Evolutionary conservation across 1,140 invertebrate genomes (phyloP), one percentile per base, ranked within the genome.

Genomic region (Ceratitis capitata): DNA sequence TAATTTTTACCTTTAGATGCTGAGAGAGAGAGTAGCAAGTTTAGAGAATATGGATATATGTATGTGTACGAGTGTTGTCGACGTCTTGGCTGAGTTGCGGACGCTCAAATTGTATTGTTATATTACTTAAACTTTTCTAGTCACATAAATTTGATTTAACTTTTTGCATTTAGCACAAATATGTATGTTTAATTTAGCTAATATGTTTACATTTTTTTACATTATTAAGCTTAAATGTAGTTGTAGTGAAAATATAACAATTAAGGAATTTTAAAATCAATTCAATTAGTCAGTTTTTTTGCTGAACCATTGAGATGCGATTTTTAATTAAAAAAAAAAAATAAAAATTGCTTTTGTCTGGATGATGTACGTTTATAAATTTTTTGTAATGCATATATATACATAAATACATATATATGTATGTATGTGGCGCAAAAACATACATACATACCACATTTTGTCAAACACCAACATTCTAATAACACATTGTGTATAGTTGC

Each of bases 401-500:
- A 74, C 29, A 10, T 45, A 12, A 35, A 78, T 39, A 42, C 3
- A 39, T 69, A 35, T 42, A 42, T 39, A n/a, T 45, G 39, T 10
- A 45, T 23, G 39, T 23, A n/a, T 42, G 39, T 78, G 19, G 29
- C 26, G n/a, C 12, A 78, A 78, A 45, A 78, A 45, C 69, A 78
- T 78, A 78, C 69, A 45, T 45, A 45, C 69, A 78, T 78, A 78
- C 69, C 69, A n/a, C n/a, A 78, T 78, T 78, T 78, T 78, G n/a
- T 78, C 35, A 23, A 78, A 78, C 69, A 78, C 69, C 69, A 78
- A 78, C 69, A 78, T 78, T 78, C 69, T 78, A 78, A 78, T 78
- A 78, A 78, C 69, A 78, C 69, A 78, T 78, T 78, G 69, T 78
- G 69, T 78, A 39, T 78, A 78, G 69, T 78, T 78, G 69, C 69